Evolutionary conservation across 37 sponge, comb jelly and placozoan species (phyloP), one percentile per base, ranked within the genome.

Genomic region (Amphimedon queenslandica): DNA sequence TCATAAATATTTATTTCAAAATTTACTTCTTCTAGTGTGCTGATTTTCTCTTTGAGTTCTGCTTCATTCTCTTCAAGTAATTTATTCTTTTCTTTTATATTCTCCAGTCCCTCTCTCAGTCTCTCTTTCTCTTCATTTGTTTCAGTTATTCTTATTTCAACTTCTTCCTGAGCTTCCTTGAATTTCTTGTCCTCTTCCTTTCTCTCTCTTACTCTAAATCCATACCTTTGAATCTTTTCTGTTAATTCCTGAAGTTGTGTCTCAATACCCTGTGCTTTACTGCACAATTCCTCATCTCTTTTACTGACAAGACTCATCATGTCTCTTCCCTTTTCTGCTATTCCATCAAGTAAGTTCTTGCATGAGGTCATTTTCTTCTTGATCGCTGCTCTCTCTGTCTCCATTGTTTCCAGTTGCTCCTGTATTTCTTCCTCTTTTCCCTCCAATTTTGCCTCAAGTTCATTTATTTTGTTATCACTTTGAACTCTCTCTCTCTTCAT

Each of bases 151-250:
- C 5, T 11, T n/a, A 25, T 25, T n/a, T 60, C 51, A 18, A 18
- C 13, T 8, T 18, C 51, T 60, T 6, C 61, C 5, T n/a, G 5
- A 25, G 61, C 61, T 60, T 60, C 28, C 28, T 60, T 11, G 8
- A 60, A 6, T 25, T 60, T n/a, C 5, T n/a, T 60, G 8, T 13
- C 61, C 5, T 25, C 5, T 25, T 60, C 27, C 27, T 25, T 5
- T 25, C 5, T 6, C 8, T n/a, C 5, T 25, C 28, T n/a, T 13
- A 25, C 27, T 25, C 27, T 60, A n/a, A n/a, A n/a, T 25, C 21
- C 27, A n/a, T n/a, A n/a, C n/a, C n/a, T n/a, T n/a, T n/a, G n/a
- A 60, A 60, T 13, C 21, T 60, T 5, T 60, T 60, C 61, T 60
- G 28, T 60, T 60, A 25, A 6, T 60, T 13, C 27, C 21, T 60